Conservation (phyloP, 2,113 vertebrate genomes). For the Tragelaphus scriptus region DNA sequence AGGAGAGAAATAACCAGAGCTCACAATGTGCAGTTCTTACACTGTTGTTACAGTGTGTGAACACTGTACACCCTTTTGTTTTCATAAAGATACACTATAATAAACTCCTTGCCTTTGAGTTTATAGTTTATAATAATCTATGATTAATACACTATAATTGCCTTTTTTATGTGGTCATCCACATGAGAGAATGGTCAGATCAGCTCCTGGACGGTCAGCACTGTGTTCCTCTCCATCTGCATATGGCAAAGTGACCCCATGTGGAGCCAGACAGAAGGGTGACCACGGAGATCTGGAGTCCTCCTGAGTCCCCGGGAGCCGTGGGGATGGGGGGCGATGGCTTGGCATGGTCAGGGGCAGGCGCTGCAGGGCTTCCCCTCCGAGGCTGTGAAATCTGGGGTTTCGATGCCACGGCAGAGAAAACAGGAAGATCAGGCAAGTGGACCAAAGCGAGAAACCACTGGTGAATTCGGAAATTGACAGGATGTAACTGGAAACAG, state of each 20-base stretch:
- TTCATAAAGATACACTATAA: slow-evolving; percentile 88
- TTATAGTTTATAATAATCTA: slow-evolving; percentile 71
- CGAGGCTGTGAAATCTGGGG: slow-evolving; percentile 28
- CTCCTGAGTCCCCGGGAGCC: not conserved
- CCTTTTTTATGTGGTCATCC: slow-evolving; percentile 59
- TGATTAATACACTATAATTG: slow-evolving; percentile 71
- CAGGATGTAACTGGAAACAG: slow-evolving; percentile 55
- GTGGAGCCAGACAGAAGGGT: not conserved
- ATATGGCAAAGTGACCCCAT: not conserved
- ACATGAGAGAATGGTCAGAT: slow-evolving; percentile 56
- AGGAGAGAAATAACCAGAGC: slow-evolving; percentile 82
- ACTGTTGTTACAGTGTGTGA: slow-evolving; percentile 90
- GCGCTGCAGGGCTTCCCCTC: not conserved
- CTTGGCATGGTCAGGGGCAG: not conserved
- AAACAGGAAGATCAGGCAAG: not conserved
- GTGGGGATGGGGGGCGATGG: slow-evolving; percentile 5
- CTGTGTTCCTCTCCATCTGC: slow-evolving; percentile 44
- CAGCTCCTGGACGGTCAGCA: slow-evolving; percentile 62
- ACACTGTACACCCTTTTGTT: slow-evolving; percentile 88
- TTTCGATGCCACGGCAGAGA: not conserved
- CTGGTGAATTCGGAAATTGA: not conserved
- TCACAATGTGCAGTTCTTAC: slow-evolving; percentile 87
- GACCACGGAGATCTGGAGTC: not conserved
- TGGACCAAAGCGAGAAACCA: slow-evolving; percentile 5
- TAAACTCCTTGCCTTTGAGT: slow-evolving; percentile 84